Percentiles rank a stretch among this genome's conserved stretches.
Evolutionary conservation across 2,797 vertebrate genomes (phyloP).

Genomic region (Limnodromus scolopaceus): DNA sequence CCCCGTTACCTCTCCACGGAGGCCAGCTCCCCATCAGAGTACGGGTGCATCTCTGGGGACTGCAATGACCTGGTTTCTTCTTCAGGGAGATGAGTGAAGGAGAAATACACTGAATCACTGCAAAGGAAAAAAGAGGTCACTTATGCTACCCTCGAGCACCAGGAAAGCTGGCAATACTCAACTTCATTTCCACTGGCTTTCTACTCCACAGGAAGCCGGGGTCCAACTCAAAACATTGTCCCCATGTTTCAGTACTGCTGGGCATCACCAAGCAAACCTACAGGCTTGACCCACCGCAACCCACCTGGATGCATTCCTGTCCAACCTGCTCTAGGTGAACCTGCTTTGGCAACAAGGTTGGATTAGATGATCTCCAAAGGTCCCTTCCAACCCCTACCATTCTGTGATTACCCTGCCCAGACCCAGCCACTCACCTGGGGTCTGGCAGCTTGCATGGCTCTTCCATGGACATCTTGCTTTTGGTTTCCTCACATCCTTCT

Average conservation of each 20-base stretch:
- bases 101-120: constrained; percentile 84
- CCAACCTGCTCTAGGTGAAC: neutral
- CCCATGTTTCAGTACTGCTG: neutral
- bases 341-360: neutral
- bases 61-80: constrained; percentile 40
- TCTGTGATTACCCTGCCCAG: neutral
- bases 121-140: neutral
- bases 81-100: constrained; percentile 73
- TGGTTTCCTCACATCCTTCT: constrained; percentile 67
- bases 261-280: neutral
- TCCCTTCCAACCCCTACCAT: neutral
- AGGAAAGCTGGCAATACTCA: neutral
- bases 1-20: constrained; percentile 50
- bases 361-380: neutral
- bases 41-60: constrained; percentile 74
- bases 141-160: neutral
- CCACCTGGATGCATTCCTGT: neutral
- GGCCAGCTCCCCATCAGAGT: constrained; percentile 86
- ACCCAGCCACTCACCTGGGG: constrained; percentile 71
- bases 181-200: neutral
- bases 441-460: constrained; percentile 56
- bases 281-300: neutral
- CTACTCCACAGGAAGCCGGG: neutral
- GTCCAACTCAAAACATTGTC: neutral
- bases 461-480: constrained; percentile 53